These are phyloP conservation scores for Silvanus unidentatus DNA, from an alignment of 2,888 invertebrate genomes.

Conservation along the genomic window DNA sequence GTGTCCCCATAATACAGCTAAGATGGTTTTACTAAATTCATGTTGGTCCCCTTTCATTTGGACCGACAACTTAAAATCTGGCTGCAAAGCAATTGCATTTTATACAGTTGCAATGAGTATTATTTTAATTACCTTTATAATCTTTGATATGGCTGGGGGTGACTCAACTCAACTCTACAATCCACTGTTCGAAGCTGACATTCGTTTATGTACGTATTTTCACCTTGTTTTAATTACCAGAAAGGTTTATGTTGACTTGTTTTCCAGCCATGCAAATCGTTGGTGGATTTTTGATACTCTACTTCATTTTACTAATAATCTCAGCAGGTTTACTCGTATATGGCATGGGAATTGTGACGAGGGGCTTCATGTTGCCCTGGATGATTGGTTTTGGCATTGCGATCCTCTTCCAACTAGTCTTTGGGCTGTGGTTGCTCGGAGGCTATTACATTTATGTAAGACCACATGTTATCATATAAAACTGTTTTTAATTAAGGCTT, in stretches of 20 bases:
- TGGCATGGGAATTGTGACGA: conserved; percentile 62
- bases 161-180: conserved; percentile 85
- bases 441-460: conserved; percentile 90
- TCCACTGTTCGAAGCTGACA: conserved; percentile 83
- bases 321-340: conserved; percentile 57
- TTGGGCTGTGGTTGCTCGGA: conserved; percentile 79
- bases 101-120: conserved; percentile 72
- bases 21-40: conserved; percentile 67
- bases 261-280: conserved; percentile 64
- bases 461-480: no score
- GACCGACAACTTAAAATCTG: conserved; percentile 70
- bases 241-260: conserved; percentile 12
- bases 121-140: conserved; percentile 66
- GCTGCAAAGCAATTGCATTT: conserved; percentile 70
- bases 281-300: conserved; percentile 59
- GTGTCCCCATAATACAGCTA: neutral
- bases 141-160: conserved; percentile 78
- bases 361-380: conserved; percentile 82
- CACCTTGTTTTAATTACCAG: no score
- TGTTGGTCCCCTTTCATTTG: conserved; percentile 89
- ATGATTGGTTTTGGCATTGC: conserved; percentile 61
- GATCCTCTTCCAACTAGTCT: conserved; percentile 69
- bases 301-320: conserved; percentile 52
- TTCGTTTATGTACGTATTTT: conserved; percentile 60
- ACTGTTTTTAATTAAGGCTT: neutral